These are phyloP conservation scores for Aramus guarauna DNA, from an alignment of 2,113 vertebrate species.

Conservation along the genomic window DNA sequence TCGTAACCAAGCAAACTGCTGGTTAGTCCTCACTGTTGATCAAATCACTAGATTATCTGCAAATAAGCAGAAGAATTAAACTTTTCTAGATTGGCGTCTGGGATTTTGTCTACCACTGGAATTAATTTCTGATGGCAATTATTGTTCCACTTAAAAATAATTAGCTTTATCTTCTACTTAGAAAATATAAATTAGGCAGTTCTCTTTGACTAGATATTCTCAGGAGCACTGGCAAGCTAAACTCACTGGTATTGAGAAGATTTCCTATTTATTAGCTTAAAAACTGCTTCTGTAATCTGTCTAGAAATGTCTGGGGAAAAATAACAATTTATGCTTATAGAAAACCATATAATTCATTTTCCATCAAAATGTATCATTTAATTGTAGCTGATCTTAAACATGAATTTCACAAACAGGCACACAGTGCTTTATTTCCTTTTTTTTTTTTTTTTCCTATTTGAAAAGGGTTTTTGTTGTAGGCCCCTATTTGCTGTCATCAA, in stretches of 20 bases:
- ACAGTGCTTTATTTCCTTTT: background rate
- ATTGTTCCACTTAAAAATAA: slow-evolving; percentile 21
- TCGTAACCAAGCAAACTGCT: background rate
- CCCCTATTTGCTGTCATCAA: background rate
- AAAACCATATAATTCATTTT: background rate
- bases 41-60: background rate
- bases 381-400: background rate
- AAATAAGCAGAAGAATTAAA: background rate
- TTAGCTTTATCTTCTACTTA: slow-evolving; percentile 23
- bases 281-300: background rate
- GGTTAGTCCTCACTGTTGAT: background rate
- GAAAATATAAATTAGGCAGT: slow-evolving; percentile 28
- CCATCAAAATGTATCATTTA: background rate
- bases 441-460: background rate
- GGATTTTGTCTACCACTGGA: slow-evolving; percentile 4
- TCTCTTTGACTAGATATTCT: slow-evolving; percentile 5
- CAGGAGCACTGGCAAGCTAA: background rate
- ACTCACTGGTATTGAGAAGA: background rate
- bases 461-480: background rate
- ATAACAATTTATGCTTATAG: background rate
- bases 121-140: slow-evolving; percentile 24
- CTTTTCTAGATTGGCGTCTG: background rate
- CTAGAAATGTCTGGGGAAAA: background rate
- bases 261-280: slow-evolving; percentile 11
- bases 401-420: background rate